Evolutionary conservation across 2,888 invertebrate genomes (phyloP), one percentile per base, ranked within the genome.

Genomic region (Dicycla oo): DNA sequence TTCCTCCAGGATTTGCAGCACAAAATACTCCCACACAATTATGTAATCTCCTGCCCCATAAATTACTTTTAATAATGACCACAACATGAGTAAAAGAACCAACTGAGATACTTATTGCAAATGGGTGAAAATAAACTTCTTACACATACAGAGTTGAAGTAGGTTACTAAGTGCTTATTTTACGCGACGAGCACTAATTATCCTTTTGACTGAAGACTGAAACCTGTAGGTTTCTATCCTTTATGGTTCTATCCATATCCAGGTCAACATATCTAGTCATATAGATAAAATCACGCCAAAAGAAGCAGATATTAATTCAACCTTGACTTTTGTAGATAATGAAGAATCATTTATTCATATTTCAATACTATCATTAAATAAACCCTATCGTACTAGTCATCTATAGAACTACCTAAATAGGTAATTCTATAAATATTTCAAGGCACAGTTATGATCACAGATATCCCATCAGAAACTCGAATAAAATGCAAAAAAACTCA

Each of bases 401-500:
- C 10, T 58, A 58, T 0, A 20, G 15, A 51, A 11, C 11, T 45
- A 57, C 3, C 4, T 69, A 23, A 40, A 13, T 45, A 53, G 18
- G 10, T 7, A n/a, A n/a, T n/a, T n/a, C n/a, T n/a, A 4, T 11
- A 11, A 38, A 1, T 18, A 2, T 45, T n/a, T n/a, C n/a, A n/a
- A n/a, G 7, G 2, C 13, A 18, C 34, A 60, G 4, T 0, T 7
- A 13, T 10, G 13, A 5, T 26, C 6, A 26, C 15, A 47, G 11
- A 38, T 64, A 26, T 45, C 11, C 2, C 8, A 34, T 26, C 8
- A 34, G 30, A 43, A 20, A 3, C 38, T 20, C 5, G 10, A 53
- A 47, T 8, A 20, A 43, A 49, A 1, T 15, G 6, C n/a, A 75
- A 74, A 60, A 49, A 61, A 68, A 30, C 83, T 74, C 53, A 80